Base-by-base conservation (phyloP, 2,797 vertebrate species). In the Spatula versicolor region DNA sequence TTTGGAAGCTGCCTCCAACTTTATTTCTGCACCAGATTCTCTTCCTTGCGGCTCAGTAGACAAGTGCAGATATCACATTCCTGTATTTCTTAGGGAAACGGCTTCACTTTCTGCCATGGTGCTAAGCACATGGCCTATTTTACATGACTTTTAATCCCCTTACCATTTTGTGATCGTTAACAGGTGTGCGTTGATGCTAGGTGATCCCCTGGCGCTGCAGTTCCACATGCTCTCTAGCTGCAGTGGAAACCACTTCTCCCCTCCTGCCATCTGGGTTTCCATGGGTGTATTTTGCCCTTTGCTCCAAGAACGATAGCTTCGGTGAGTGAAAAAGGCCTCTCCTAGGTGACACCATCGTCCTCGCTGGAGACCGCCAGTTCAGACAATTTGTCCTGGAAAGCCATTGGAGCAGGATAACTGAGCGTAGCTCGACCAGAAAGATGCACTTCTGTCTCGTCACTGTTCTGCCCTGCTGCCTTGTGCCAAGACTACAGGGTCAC, bases 121-220 rank as follows among this genome's bases (percentile, higher is more conserved):
- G 20, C 14, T 23, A 71, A 62, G 20, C 21, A 11, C 17, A 17
- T 11, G 30, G 64, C 33, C 31, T 58, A 8, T 31, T 83, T 55
- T 59, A 59, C 5, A 3, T 12, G 54, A 50, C 14, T 55, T 69
- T 55, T 46, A 79, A 86, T 58, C 25, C 55, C 19, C 23, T 43
- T 66, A 33, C 9, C 15, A 25, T 74, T 48, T 37, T n/a, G 23
- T 54, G 21, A 33, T 28, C 35, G 20, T 28, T 75, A 81, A 39
- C 0, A 6, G 31, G 30, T 0, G 3, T 14, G 25, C 4, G 68
- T 90, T 3, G 2, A 33, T 67, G 56, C 12, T 48, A 20, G 39
- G 0, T 85, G 23, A 79, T 35, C 28, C 52, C 21, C 18, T n/a
- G 7, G 33, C 2, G 41, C 9, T 0, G 0, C 16, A 48, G 25